Conservation (phyloP, 92 coral and sea anemone species). For the Phenganax subtilis region DNA sequence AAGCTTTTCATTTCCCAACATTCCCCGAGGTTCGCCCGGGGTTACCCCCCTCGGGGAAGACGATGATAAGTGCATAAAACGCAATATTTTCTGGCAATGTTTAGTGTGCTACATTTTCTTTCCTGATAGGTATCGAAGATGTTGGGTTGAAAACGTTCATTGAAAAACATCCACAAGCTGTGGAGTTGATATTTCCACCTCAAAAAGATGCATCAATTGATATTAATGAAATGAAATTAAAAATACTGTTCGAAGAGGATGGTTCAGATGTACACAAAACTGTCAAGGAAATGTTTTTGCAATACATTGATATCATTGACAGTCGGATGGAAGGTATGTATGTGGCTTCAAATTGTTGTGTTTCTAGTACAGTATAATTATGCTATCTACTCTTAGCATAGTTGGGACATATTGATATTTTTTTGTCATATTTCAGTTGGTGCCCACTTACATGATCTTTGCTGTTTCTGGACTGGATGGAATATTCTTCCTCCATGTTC, state of each 20-base stretch:
- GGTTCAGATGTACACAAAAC: background rate
- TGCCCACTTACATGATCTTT: slow-evolving; percentile 38
- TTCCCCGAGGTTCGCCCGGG: slow-evolving; percentile 7
- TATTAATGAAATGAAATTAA: slow-evolving; percentile 1
- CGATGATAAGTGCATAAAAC: background rate
- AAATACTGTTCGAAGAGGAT: slow-evolving; percentile 1
- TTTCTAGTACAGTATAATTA: background rate
- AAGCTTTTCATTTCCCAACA: background rate
- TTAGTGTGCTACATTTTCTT: no score
- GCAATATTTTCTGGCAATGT: no score
- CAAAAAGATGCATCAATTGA: slow-evolving; percentile 2
- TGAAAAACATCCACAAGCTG: slow-evolving; percentile 9
- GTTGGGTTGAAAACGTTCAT: slow-evolving; percentile 14
- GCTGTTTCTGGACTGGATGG: slow-evolving; percentile 50
- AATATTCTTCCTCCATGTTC: slow-evolving; percentile 41
- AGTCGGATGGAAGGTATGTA: slow-evolving; percentile 5
- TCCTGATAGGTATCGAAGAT: background rate
- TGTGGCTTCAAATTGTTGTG: background rate
- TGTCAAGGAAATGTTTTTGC: slow-evolving; percentile 9
- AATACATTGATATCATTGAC: background rate
- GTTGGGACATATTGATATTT: no score
- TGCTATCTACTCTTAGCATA: no score
- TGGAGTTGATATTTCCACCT: background rate
- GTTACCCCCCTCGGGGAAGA: slow-evolving; percentile 23
- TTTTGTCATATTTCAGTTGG: slow-evolving; percentile 11